Base-by-base conservation (phyloP, 2,113 vertebrate species). In the Brachionichthys hirsutus region DNA sequence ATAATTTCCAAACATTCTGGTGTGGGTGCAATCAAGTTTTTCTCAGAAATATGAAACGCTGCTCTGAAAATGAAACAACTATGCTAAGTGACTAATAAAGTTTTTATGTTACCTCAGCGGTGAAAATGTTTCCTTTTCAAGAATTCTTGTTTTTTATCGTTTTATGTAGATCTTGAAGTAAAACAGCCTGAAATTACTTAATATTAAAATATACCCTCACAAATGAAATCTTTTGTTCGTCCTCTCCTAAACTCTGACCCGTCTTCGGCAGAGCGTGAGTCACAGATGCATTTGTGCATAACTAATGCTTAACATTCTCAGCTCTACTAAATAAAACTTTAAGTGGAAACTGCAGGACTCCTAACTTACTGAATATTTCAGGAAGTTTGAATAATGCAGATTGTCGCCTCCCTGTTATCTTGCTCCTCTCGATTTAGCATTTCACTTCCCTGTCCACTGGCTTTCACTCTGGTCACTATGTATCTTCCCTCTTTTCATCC, bases 341-440 rank as follows among this genome's bases (percentile, higher is more conserved):
- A 81, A 88, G 83, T 86, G 78, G 79, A 78, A 68, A 67, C 73
- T 11, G 67, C 70, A 74, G 48, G 84, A 82, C 70, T 80, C 72
- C 73, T 35, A 9, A 50, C 80, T 66, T 66, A 18, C 75, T 90
- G 80, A 89, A 90, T 89, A 88, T 89, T 90, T 88, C 62, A 90
- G 73, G 54, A 63, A 72, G 70, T 80, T 80, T 90, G 81, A 90
- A 90, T 90, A 86, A 90, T 90, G 88, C 78, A 89, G 84, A 75
- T 82, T 80, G 83, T 84, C 85, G 77, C 78, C 81, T 77, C 67
- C 78, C 69, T 63, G 53, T 83, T 73, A 50, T 84, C 62, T 44
- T 70, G 69, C 57, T 36, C 56, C 47, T 65, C 63, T 53, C 18
- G 1, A 49, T 22, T 54, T 41, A 16, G 43, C 12, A 0, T 66